Base-by-base conservation (phyloP, 2,888 invertebrate species). In the Polyploca ridens region DNA sequence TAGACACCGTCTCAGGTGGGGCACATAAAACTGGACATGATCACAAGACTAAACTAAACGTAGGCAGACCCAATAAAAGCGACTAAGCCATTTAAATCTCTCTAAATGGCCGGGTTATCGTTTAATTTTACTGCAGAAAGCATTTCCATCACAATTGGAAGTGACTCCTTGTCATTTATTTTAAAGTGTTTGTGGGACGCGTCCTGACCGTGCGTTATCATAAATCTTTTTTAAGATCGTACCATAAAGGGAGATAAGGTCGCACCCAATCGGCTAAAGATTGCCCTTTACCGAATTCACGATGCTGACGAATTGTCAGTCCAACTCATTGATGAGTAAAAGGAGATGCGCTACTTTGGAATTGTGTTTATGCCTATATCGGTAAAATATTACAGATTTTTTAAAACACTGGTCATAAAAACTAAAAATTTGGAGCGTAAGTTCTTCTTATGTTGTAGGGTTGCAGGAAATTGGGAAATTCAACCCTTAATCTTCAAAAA, bases 51-150 rank as follows among this genome's bases (percentile, higher is more conserved):
- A 71, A 85, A 81, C 84, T 82, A 80, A 81, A 85, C 86, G 86
- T 86, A 88, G 86, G 84, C 78, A 84, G 86, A 80, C 74, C 85
- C 89, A 88, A 93, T 93, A 93, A 93, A 92, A 89, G 74, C 69
- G 75, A 78, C 86, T 90, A 87, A 90, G 86, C 91, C 87, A 89
- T 90, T 93, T 91, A 92, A 93, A 93, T 90, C 90, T 88, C 89
- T 86, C 91, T 91, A 91, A 93, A 92, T 91, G 92, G 87, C 90
- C 82, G 89, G 84, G 90, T 93, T 93, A 93, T 93, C 90, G 93
- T 94, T 93, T 93, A 92, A 93, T 93, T 94, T 93, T 93, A 94
- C 93, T 93, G 93, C 93, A 93, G 90, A 92, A 90, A 92, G 89
- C 90, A 91, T 93, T 93, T 93, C 93, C 92, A 93, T 94, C 90